Evolutionary conservation across 2,888 invertebrate species (phyloP).

Genomic region (Amphipoea lucens): DNA sequence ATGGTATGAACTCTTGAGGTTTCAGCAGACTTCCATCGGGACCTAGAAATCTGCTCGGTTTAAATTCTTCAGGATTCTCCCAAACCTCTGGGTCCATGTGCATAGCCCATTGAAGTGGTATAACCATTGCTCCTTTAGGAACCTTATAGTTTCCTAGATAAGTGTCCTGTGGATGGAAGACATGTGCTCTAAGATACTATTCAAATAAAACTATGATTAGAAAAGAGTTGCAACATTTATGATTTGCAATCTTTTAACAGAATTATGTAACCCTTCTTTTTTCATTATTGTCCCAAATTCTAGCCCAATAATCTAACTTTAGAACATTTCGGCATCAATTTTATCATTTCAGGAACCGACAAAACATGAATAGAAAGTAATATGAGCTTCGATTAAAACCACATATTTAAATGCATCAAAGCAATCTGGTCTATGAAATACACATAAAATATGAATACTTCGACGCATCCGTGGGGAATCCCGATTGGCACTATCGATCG

Average conservation of each 20-base stretch:
- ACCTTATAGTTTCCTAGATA: slow-evolving; percentile 91
- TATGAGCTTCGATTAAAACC: neutral
- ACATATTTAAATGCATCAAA: neutral
- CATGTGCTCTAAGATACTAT: neutral
- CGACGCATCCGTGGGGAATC: slow-evolving; percentile 94
- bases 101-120: slow-evolving; percentile 95
- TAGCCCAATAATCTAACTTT: neutral
- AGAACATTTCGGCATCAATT: neutral
- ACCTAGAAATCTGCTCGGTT: slow-evolving; percentile 93
- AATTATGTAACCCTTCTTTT: neutral
- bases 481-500: slow-evolving; percentile 95
- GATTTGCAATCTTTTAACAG: neutral
- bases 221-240: neutral
- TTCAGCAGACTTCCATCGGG: slow-evolving; percentile 91
- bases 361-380: neutral
- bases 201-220: neutral
- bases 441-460: slow-evolving; percentile 72
- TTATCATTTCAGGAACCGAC: neutral
- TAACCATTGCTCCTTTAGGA: slow-evolving; percentile 93
- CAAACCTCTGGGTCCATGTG: slow-evolving; percentile 93
- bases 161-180: slow-evolving; percentile 83
- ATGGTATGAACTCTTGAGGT: slow-evolving; percentile 94
- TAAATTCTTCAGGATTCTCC: slow-evolving; percentile 92
- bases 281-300: neutral
- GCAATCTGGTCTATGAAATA: neutral